Evolutionary conservation across 2,888 invertebrate genomes (phyloP).

Genomic region (Blastobasis lacticolella): DNA sequence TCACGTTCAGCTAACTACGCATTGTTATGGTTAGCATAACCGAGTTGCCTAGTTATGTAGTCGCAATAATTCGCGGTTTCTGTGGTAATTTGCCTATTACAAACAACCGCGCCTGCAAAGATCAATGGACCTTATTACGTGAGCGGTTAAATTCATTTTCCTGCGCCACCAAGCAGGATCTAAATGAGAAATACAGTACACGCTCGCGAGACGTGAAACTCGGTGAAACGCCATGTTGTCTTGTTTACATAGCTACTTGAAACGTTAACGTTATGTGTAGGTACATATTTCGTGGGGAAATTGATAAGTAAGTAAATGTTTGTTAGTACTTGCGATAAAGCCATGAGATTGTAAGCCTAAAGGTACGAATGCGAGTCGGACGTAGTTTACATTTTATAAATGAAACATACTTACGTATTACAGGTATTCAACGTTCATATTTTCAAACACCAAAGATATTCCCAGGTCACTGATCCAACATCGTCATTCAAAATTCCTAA

Average conservation of each 20-base stretch:
- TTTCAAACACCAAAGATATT: no score
- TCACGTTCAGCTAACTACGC: constrained; percentile 32
- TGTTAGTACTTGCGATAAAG: neutral
- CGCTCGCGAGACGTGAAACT: constrained; percentile 22
- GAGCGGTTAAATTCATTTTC: neutral
- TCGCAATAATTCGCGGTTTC: constrained; percentile 37
- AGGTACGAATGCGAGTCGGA: no score
- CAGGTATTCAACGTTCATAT: no score
- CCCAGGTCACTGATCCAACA: no score
- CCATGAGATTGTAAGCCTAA: no score
- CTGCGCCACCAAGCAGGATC: constrained; percentile 9
- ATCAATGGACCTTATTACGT: neutral
- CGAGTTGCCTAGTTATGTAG: constrained; percentile 49
- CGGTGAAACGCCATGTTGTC: constrained; percentile 29
- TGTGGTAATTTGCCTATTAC: constrained; percentile 23
- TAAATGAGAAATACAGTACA: constrained; percentile 20
- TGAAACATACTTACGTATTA: no score
- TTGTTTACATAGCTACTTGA: constrained; percentile 31
- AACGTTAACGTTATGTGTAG: constrained; percentile 18
- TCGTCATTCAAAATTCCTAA: no score
- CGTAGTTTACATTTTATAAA: no score
- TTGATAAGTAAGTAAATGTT: neutral
- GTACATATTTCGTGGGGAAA: constrained; percentile 4
- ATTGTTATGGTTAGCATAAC: constrained; percentile 55
- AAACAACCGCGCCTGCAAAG: constrained; percentile 2